Conservation (phyloP, 2,888 invertebrate species). For the Phasia obesa region DNA sequence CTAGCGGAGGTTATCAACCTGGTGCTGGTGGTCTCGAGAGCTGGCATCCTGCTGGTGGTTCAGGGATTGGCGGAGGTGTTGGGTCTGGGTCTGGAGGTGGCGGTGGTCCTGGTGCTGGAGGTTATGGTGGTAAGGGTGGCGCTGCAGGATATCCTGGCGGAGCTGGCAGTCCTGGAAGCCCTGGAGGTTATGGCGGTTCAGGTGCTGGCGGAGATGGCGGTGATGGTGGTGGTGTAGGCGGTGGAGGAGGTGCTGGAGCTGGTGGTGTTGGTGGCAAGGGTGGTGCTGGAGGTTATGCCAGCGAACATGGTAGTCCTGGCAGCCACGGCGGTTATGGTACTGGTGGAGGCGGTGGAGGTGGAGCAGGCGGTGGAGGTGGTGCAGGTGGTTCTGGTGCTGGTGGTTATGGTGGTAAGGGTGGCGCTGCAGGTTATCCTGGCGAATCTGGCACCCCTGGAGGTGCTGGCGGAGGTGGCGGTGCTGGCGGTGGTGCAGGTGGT, state of each 20-base stretch:
- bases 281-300: conserved; percentile 4
- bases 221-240: conserved; percentile 30
- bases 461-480: background rate
- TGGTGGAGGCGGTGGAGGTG: background rate
- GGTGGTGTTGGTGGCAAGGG: conserved; percentile 11
- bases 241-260: conserved; percentile 4
- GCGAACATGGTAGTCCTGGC: background rate
- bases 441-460: background rate
- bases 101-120: conserved; percentile 5
- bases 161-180: conserved; percentile 3
- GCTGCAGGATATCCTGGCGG: conserved; percentile 23
- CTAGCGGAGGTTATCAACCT: conserved; percentile 81
- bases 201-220: conserved; percentile 19
- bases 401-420: background rate
- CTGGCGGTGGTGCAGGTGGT: background rate
- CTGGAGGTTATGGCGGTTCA: conserved; percentile 1
- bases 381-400: background rate
- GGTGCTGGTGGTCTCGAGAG: background rate
- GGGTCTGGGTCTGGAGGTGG: conserved; percentile 2
- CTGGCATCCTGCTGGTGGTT: too few relatives aligned
- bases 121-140: conserved; percentile 1
- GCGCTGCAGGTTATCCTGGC: background rate
- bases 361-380: background rate
- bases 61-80: conserved; percentile 26
- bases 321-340: conserved; percentile 19